Evolutionary conservation across 2,113 vertebrate species (phyloP), one percentile per base, ranked within the genome.

Genomic region (Clarias batrachus): DNA sequence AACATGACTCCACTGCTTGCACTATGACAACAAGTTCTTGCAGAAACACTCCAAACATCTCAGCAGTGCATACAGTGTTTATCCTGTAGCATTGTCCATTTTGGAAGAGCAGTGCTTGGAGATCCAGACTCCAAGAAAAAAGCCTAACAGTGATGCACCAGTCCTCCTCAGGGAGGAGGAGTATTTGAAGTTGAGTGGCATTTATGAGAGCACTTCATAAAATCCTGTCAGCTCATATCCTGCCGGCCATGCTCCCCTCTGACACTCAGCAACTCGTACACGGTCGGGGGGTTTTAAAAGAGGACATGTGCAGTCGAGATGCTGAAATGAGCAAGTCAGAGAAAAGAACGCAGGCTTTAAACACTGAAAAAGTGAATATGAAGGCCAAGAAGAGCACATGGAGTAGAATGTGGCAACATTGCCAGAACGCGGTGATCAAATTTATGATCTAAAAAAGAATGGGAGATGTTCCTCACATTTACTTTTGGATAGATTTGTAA

Each of bases 171-270:
- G 33, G 66, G 52, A 25, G 82, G 70, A 81, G 52, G 54, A 12
- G 37, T 83, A 71, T 88, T 90, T 89, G 89, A 92, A 85, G 83
- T 80, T 91, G 87, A 91, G 84, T 89, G 92, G 87, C 87, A 89
- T 92, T 93, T 91, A 91, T 87, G 90, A 91, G 86, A 27, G 27
- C n/a, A 78, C 82, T 89, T 92, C 86, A 90, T 89, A 89, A 90
- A 91, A 87, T 83, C 57, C 59, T 90, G 89, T 90, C 89, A 90
- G 85, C 70, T 88, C 89, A 88, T 37, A 88, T 91, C 87, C 89
- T 90, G 84, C 71, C 73, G 25, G 59, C 87, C 81, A 48, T 78
- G 82, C 73, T 86, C 86, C 71, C 60, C 80, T 84, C 56, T 83
- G 82, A 91, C 89, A 82, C 63, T 78, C 84, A 73, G 73, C 81